phyloP scores from a whole-genome alignment of 2,113 vertebrate genomes.

The Tachuris rubrigastra region DNA sequence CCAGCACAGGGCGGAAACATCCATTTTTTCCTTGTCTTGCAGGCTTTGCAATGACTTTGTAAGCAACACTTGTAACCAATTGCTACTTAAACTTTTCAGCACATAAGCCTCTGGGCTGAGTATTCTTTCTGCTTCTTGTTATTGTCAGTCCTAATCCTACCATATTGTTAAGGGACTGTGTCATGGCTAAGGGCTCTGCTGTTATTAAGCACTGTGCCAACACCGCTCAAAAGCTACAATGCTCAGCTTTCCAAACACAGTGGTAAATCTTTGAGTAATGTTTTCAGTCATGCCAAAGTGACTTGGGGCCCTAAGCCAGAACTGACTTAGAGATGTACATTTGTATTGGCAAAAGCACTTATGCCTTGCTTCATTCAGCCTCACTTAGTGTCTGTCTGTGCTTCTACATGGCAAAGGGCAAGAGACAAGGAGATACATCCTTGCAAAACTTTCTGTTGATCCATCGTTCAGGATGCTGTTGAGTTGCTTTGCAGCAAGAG shows the following conservation, averaged over 20 bases:
- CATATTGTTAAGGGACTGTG: not conserved
- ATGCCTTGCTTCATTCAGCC: not conserved
- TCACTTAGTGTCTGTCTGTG: not conserved
- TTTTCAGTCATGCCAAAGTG: slow-evolving; percentile 8
- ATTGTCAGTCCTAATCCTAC: not conserved
- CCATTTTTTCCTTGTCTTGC: not conserved
- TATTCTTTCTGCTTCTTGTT: not conserved
- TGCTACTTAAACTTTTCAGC: not conserved
- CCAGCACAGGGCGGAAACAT: not conserved
- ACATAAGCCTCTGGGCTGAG: not conserved
- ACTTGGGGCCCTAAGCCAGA: not conserved
- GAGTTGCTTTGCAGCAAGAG: not conserved
- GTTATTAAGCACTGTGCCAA: not conserved
- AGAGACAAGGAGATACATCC: not conserved
- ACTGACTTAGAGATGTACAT: not conserved
- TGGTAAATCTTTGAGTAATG: not conserved
- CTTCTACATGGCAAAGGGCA: not conserved
- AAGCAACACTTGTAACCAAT: not conserved
- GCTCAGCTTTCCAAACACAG: not conserved
- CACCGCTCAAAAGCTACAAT: not conserved
- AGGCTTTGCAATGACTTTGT: not conserved
- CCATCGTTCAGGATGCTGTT: not conserved
- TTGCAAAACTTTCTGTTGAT: not conserved
- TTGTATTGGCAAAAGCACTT: slow-evolving; percentile 4
- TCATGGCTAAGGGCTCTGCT: not conserved